Percentiles rank a stretch among this genome's conserved stretches.
These are phyloP conservation scores for Coluber constrictor DNA, from an alignment of 2,797 vertebrate species.

Conservation along the genomic window DNA sequence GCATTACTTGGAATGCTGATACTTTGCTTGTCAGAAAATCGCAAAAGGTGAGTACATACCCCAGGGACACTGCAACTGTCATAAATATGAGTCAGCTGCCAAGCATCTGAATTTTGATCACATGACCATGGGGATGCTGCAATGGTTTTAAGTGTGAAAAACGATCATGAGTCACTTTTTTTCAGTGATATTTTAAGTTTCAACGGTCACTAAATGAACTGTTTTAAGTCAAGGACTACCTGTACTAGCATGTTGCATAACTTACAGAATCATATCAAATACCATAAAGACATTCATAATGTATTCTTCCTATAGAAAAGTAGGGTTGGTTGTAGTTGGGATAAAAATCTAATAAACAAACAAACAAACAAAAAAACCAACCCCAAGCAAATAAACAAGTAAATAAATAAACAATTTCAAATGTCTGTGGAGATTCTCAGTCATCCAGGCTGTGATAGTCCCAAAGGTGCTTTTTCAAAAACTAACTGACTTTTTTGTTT, in stretches of 20 bases:
- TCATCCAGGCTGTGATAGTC: too few relatives aligned
- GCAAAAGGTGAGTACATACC: background rate
- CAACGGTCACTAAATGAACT: background rate
- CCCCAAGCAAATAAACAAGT: background rate
- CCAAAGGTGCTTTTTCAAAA: too few relatives aligned
- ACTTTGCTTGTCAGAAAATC: background rate
- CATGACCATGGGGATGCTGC: background rate
- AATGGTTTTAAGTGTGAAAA: background rate
- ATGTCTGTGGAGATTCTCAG: too few relatives aligned
- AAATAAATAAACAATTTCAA: background rate
- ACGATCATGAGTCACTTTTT: background rate
- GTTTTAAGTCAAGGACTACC: background rate
- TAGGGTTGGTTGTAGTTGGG: background rate
- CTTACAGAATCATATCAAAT: background rate
- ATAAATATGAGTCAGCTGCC: background rate
- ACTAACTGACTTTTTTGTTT: too few relatives aligned
- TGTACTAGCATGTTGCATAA: background rate
- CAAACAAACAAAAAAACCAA: background rate
- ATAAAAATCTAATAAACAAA: background rate
- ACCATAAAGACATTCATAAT: background rate
- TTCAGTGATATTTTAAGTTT: background rate
- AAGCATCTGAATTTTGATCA: background rate
- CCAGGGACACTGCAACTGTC: background rate
- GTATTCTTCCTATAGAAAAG: background rate
- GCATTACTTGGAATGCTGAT: too few relatives aligned